Percentiles rank a stretch among this genome's conserved stretches.
Conservation (phyloP, 2,888 invertebrate genomes). For the Polydrusus pterygomalis region DNA sequence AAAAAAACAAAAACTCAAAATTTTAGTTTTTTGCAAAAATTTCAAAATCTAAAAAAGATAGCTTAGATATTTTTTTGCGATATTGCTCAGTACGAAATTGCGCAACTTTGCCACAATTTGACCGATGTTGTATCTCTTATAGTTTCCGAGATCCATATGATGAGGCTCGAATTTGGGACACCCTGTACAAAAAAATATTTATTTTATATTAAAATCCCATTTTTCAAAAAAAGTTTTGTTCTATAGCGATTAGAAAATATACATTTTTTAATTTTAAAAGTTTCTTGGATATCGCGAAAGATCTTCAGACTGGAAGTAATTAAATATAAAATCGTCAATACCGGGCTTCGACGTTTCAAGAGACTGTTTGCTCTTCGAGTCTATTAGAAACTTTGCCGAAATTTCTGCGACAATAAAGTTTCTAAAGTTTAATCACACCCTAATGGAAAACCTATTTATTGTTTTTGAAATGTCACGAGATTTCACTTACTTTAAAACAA, state of each 20-base stretch:
- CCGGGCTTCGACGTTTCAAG: constrained; percentile 28
- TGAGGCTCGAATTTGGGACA: no score
- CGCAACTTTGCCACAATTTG: no score
- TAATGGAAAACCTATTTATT: constrained; percentile 24
- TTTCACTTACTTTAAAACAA: neutral
- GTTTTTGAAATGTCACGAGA: constrained; percentile 1
- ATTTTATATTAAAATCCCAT: no score
- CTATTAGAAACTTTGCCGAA: constrained; percentile 35
- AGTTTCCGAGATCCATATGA: no score
- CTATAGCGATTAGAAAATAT: neutral
- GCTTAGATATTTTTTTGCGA: no score
- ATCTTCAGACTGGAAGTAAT: constrained; percentile 27
- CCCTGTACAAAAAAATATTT: no score
- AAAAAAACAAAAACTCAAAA: no score
- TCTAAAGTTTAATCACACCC: constrained; percentile 15
- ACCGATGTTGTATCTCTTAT: no score
- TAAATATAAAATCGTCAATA: constrained; percentile 41
- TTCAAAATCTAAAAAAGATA: no score
- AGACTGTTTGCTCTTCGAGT: constrained; percentile 34
- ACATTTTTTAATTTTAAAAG: neutral
- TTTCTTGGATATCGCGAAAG: neutral
- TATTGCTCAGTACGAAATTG: no score
- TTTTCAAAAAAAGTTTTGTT: no score
- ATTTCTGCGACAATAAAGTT: constrained; percentile 35
- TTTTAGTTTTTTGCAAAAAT: no score